Evolutionary conservation across 2,113 vertebrate genomes (phyloP).

Genomic region (Anhinga rufa): DNA sequence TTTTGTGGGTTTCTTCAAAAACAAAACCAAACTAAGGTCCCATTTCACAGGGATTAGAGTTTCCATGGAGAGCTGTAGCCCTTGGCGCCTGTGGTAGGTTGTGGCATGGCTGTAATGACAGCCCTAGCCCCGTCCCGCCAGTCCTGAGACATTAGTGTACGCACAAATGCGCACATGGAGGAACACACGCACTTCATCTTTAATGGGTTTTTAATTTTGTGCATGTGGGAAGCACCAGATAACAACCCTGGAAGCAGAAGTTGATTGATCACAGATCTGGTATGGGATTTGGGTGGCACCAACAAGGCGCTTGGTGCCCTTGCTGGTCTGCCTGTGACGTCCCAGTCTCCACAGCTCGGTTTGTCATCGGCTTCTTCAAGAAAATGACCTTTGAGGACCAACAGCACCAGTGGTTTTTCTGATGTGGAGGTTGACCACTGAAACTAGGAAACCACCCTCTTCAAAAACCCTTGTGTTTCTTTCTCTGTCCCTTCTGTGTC

Average conservation of each 20-base stretch:
- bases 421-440: neutral
- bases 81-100: constrained; percentile 38
- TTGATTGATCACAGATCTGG: neutral
- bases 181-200: neutral
- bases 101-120: neutral
- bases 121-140: neutral
- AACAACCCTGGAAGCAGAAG: neutral
- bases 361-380: neutral
- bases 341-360: neutral
- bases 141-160: neutral
- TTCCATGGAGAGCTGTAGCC: constrained; percentile 49
- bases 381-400: neutral
- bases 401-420: neutral
- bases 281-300: neutral
- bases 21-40: neutral
- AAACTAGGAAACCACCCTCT: neutral
- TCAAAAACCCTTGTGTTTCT: neutral
- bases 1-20: constrained; percentile 28
- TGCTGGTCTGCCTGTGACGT: neutral
- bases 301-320: neutral
- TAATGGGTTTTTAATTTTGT: neutral
- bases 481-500: neutral
- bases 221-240: accelerated
- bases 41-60: constrained; percentile 43
- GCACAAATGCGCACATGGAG: accelerated